Evolutionary conservation across 2,113 vertebrate species (phyloP).

Genomic region (Leptobrachium leishanense): DNA sequence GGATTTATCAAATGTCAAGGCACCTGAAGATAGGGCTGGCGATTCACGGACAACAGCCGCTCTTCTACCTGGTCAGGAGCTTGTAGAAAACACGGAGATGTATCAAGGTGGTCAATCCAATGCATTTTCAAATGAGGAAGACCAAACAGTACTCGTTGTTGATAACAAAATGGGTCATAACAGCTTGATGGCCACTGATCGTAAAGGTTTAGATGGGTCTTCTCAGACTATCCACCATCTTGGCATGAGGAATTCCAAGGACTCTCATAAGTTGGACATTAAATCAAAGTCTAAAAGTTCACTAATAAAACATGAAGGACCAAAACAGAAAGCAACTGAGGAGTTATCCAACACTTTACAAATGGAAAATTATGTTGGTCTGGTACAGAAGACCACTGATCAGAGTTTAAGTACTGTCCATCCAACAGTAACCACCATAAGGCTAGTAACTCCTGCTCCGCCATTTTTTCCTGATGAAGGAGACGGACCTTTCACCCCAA

Average conservation of each 20-base stretch:
- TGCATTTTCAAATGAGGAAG: background rate
- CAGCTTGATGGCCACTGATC: background rate
- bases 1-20: conserved; percentile 14
- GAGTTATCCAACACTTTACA: background rate
- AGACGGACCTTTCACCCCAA: conserved; percentile 8
- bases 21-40: conserved; percentile 6
- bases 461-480: background rate
- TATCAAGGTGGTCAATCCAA: background rate
- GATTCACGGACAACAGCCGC: conserved; percentile 14
- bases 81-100: conserved; percentile 9
- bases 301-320: background rate
- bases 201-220: background rate
- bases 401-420: conserved; percentile 13
- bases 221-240: background rate
- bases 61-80: background rate
- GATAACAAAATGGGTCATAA: conserved; percentile 1
- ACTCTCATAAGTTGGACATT: background rate
- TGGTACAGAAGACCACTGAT: background rate
- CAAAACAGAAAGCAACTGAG: background rate
- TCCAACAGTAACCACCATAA: conserved; percentile 27
- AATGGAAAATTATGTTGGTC: conserved; percentile 8
- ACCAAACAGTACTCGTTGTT: background rate
- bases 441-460: background rate
- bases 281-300: background rate
- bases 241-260: background rate